A percentile compares a stretch with the other conserved stretches of the same genome.
phyloP scores from a whole-genome alignment of 2,888 invertebrate genomes.

The Caenorhabditis macrosperma region DNA sequence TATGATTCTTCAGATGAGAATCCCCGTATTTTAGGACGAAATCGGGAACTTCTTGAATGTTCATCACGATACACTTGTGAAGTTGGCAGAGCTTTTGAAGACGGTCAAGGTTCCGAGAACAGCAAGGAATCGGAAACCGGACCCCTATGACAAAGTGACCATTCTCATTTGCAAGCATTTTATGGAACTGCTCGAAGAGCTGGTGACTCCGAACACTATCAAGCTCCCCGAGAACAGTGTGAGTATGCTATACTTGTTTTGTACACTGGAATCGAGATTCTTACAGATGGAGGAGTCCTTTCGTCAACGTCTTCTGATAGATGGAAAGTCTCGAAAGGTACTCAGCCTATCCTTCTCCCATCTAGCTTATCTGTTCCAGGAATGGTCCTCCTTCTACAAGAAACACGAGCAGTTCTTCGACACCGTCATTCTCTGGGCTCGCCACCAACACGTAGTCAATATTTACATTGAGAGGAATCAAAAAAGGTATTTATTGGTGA shows the following conservation, averaged over 20 bases:
- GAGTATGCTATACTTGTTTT: not conserved
- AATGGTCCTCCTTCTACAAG: not conserved
- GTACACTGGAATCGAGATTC: not conserved
- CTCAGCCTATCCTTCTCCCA: no score
- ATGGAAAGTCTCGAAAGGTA: no score
- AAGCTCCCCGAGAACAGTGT: not conserved
- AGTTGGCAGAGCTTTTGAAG: not conserved
- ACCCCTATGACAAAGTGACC: not conserved
- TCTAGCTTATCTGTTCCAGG: no score
- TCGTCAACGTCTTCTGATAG: not conserved
- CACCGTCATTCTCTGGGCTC: not conserved
- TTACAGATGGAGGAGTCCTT: not conserved
- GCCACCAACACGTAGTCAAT: not conserved
- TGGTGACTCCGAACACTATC: not conserved
- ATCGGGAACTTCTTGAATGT: no score
- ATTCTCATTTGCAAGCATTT: not conserved
- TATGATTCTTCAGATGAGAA: no score
- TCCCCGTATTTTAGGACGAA: no score
- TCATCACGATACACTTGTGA: no score
- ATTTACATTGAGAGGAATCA: not conserved
- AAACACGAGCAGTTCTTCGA: not conserved
- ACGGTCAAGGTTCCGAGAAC: not conserved
- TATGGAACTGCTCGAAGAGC: not conserved
- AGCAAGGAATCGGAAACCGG: not conserved
- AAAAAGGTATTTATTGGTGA: not conserved